phyloP scores from a whole-genome alignment of 1,140 invertebrate genomes.

The Drosophila kepulauana region DNA sequence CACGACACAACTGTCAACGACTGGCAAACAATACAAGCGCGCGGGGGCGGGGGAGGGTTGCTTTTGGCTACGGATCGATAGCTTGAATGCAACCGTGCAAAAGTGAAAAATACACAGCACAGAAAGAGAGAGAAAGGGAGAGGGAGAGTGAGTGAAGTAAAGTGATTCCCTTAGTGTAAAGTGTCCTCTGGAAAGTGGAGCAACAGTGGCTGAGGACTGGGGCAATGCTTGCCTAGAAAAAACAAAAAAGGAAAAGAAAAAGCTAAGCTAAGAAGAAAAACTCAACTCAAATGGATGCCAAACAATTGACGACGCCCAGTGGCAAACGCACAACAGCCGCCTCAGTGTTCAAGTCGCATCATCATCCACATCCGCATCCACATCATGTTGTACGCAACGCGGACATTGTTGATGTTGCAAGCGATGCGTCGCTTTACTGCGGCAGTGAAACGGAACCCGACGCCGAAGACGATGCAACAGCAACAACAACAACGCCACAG shows the following conservation, averaged over 20 bases:
- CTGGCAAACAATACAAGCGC: not conserved
- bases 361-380: too few relatives aligned
- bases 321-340: constrained; percentile 69
- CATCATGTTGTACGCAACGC: constrained; percentile 57
- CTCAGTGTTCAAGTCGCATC: constrained; percentile 67
- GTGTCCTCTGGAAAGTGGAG: constrained; percentile 40
- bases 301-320: constrained; percentile 58
- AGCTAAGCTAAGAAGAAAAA: too few relatives aligned
- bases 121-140: constrained; percentile 18
- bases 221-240: constrained; percentile 44
- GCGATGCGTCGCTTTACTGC: constrained; percentile 79
- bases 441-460: constrained; percentile 50
- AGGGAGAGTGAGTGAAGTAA: constrained; percentile 32
- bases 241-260: constrained; percentile 5
- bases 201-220: constrained; percentile 22
- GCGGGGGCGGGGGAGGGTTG: constrained; percentile 28
- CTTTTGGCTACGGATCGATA: constrained; percentile 65
- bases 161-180: constrained; percentile 29
- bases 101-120: constrained; percentile 29
- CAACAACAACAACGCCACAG: constrained; percentile 11
- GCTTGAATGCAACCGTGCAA: constrained; percentile 71
- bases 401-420: constrained; percentile 78
- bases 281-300: constrained; percentile 29
- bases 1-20: constrained; percentile 24
- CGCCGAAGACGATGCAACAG: constrained; percentile 6